Base-by-base conservation (phyloP, 2,113 vertebrate genomes). In the Dascyllus trimaculatus region DNA sequence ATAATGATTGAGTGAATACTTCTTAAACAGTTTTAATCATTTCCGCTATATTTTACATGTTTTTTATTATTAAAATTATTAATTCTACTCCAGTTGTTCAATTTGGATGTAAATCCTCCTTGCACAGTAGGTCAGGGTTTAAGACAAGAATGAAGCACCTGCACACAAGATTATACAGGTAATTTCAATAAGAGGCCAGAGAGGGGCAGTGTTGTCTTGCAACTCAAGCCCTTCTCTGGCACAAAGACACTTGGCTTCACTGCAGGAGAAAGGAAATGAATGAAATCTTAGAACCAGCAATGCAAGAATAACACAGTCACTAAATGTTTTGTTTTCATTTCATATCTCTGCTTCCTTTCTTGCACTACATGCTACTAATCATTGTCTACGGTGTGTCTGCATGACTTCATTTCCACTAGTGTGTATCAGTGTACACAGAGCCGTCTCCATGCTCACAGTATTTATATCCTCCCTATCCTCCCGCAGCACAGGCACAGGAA, bases 381-480 rank as follows among this genome's bases (percentile, higher is more conserved):
- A 53, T 24, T 49, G 11, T 66, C 1, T 10, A 35, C 32, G 9
- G 17, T 60, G 32, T 65, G 21, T 62, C 19, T 63, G 3, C 74
- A 9, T 80, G 70, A 73, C 43, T 61, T 7, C 38, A 66, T 49
- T 70, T 61, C 56, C 67, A 66, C 10, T 40, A 5, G 24, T 11
- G 58, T 57, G 52, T 71, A 53, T 78, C 49, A 59, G 43, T 70
- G 66, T 80, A 46, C 49, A 81, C 68, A 73, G 48, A 64, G 24
- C 64, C 38, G 76, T 76, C 32, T 81, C 67, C 71, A 61, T 80
- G 81, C 29, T 43, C 18, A 72, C 70, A 69, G 84, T 89, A 91
- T 90, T 93, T 89, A 82, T 92, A 90, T 80, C 90, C 60, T 60
- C 53, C 25, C 79, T 56, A 53, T 77, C 70, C 72, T 68, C 52